Percentiles rank a stretch among this genome's conserved stretches.
These are phyloP conservation scores for Laothoe populi DNA, from an alignment of 2,888 invertebrate genomes.

Conservation along the genomic window DNA sequence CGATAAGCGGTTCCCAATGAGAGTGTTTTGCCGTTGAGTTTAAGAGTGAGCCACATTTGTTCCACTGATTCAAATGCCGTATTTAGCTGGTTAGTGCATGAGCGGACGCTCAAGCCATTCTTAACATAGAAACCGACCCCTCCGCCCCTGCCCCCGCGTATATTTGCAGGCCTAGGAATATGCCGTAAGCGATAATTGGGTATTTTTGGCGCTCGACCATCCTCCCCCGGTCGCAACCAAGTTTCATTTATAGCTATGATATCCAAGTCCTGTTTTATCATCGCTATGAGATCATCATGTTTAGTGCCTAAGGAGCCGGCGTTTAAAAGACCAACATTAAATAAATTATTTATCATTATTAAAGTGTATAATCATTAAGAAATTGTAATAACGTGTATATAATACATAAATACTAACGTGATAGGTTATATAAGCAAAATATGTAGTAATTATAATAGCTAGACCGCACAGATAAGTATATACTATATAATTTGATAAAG, in stretches of 20 bases:
- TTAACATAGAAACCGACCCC: slow-evolving; percentile 13
- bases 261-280: neutral
- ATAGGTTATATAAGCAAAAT: too few species aligned
- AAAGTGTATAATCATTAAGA: neutral
- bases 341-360: neutral
- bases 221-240: neutral
- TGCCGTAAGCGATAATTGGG: neutral
- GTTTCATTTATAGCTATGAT: neutral
- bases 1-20: slow-evolving; percentile 16
- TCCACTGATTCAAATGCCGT: neutral
- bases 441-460: too few species aligned
- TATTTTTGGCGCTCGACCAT: neutral
- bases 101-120: neutral
- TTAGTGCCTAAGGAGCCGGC: neutral
- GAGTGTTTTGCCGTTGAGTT: neutral
- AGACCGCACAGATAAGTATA: too few species aligned
- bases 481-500: too few species aligned
- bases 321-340: neutral
- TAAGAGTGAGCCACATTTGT: slow-evolving; percentile 15
- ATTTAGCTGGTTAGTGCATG: neutral
- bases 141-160: neutral
- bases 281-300: neutral
- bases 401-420: too few species aligned
- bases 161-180: neutral
- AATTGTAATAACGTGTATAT: neutral